These are phyloP conservation scores for Lanius ludovicianus DNA, from an alignment of 2,113 vertebrate species.

Conservation along the genomic window DNA sequence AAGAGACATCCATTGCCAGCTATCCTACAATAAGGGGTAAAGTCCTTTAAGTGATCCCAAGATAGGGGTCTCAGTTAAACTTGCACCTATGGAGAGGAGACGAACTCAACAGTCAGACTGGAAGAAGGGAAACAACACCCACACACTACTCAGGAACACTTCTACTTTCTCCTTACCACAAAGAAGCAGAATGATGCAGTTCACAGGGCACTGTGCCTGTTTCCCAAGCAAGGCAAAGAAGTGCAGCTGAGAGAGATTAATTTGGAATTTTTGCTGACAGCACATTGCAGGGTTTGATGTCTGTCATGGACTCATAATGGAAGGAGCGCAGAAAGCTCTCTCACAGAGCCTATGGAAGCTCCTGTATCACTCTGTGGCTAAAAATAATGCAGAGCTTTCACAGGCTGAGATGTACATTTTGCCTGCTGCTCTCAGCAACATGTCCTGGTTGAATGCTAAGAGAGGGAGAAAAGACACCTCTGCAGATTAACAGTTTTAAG, in stretches of 20 bases:
- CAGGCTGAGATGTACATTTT: neutral
- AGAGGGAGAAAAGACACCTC: neutral
- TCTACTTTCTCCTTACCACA: neutral
- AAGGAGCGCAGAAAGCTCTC: neutral
- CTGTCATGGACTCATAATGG: neutral
- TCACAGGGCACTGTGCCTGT: neutral
- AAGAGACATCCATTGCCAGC: neutral
- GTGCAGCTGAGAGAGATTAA: neutral
- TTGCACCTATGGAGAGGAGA: neutral
- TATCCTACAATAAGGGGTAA: neutral
- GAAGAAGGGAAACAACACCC: neutral
- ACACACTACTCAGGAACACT: rapidly evolving
- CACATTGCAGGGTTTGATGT: neutral
- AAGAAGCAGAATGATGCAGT: neutral
- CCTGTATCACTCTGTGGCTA: neutral
- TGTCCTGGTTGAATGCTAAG: neutral
- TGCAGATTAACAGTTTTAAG: neutral
- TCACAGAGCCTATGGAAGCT: neutral
- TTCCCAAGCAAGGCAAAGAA: neutral
- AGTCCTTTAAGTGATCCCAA: neutral
- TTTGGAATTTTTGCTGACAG: neutral
- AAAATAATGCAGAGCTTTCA: neutral
- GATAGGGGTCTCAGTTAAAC: neutral
- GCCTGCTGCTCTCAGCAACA: neutral
- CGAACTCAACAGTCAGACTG: neutral